Evolutionary conservation across 2,888 invertebrate genomes (phyloP).

Genomic region (Hyposoter didymator): DNA sequence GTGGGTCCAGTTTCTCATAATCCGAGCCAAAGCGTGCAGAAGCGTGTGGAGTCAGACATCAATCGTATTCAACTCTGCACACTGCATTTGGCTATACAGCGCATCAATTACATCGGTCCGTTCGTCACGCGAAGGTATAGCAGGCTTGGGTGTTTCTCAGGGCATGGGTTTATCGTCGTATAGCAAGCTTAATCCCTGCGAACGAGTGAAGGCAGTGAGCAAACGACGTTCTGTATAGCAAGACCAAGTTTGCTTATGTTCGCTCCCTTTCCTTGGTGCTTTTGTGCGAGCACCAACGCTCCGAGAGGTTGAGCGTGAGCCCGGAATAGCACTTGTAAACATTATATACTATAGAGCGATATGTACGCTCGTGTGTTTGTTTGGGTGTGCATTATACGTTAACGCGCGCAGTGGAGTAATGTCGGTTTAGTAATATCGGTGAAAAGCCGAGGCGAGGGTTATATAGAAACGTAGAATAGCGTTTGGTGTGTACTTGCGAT

Average conservation of each 20-base stretch:
- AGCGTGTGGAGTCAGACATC: constrained; percentile 16
- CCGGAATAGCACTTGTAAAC: constrained; percentile 81
- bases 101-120: constrained; percentile 59
- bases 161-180: constrained; percentile 58
- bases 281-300: constrained; percentile 64
- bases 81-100: constrained; percentile 41
- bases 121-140: not conserved
- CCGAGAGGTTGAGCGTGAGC: constrained; percentile 61
- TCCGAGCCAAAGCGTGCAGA: not conserved
- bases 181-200: constrained; percentile 52
- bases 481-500: constrained; percentile 51
- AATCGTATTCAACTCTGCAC: constrained; percentile 23
- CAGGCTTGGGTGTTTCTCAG: constrained; percentile 47
- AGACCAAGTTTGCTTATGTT: constrained; percentile 65
- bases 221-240: constrained; percentile 33
- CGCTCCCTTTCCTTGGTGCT: constrained; percentile 58
- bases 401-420: constrained; percentile 60
- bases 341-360: constrained; percentile 69
- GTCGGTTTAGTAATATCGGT: constrained; percentile 58
- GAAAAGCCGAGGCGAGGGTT: constrained; percentile 35
- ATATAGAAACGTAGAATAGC: constrained; percentile 31
- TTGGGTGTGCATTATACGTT: constrained; percentile 44
- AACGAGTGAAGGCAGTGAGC: constrained; percentile 38
- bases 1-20: not conserved
- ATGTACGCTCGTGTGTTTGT: constrained; percentile 51